Evolutionary conservation across 2,113 vertebrate species (phyloP), one percentile per base, ranked within the genome.

Genomic region (Plecturocebus donacophilus): DNA sequence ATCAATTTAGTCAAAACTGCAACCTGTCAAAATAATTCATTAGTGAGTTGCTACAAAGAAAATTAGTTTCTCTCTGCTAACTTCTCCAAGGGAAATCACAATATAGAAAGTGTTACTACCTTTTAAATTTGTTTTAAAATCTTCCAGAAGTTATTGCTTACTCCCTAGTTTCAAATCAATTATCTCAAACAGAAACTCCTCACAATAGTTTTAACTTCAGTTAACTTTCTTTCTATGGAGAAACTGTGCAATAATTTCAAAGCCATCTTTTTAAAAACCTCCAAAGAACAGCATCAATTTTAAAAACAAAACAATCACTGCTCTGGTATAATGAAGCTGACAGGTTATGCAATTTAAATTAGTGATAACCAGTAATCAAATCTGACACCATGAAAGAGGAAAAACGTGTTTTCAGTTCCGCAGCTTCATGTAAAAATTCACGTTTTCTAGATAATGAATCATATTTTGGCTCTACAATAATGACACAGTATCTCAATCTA

Each of bases 221-320:
- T 85, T 85, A 68, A 80, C 66, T 86, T 82, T 92, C 77, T 90
- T 92, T 64, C 14, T 64, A 64, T n/a, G 40, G 66, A 90, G 42
- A 92, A 85, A 87, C 49, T 77, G 40, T 86, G 30, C 58, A 96
- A 87, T 23, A 92, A 89, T 96, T 86, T 89, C 42, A 61, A 92
- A 90, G 61, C n/a, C n/a, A 86, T 54, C 27, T 54, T 58, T 92
- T 96, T n/a, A 71, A 68, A 92, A 90, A 56, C 66, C 32, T 66
- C 47, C n/a, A 42, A 81, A 94, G 56, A 90, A 32, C 19, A 70
- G 40, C 45, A 45, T 17, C 38, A 87, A 32, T 86, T 96, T 95
- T 70, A 76, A 75, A 86, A 92, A 77, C 23, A 75, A 89, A n/a
- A 42, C 40, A 82, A 82, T 87, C 68, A 52, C 45, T 38, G 66